Evolutionary conservation across 2,797 vertebrate genomes (phyloP), one percentile per base, ranked within the genome.

Genomic region (Galaxias olidus): DNA sequence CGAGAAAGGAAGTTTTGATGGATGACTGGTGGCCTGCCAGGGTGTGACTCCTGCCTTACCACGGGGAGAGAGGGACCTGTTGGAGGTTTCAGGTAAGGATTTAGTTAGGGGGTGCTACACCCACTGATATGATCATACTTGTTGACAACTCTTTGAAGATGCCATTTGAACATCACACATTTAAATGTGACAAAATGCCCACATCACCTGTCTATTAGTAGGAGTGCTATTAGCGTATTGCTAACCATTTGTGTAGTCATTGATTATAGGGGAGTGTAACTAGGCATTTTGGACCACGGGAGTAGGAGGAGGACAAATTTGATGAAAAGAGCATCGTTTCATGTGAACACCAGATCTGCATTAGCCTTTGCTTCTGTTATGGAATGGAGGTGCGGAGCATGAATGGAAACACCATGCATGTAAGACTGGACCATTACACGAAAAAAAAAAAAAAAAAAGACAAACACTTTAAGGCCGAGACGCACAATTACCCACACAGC

Each of bases 401-500:
- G 62, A 74, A 72, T 1, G 65, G 73, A 79, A 79, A 68, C 80
- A 80, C 68, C 59, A 54, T 41, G 77, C 88, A 87, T 86, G 82
- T 82, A 78, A 75, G 79, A 84, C 78, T 30, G 66, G 65, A 75
- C 73, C 59, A 59, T 58, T 69, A 66, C 14, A 58, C 78, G 78
- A 80, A 77, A 70, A 75, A 75, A 84, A 82, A 64, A 71, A 49
- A 69, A 66, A 60, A 54, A 45, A 53, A 48, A 53, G 15, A 58
- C 78, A 79, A 79, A 77, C 72, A 75, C 20, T 49, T 77, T 80
- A 84, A 88, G 88, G 82, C 84, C 63, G 61, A 78, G 61, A 76
- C 72, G 71, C 72, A 71, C 59, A 68, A 15, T 70, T 58, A 69
- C 12, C 19, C 55, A 81, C 64, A 67, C 71, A 47, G 65, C 72